Conservation (phyloP, 2,888 invertebrate genomes). For the Drosophila barbarae region DNA sequence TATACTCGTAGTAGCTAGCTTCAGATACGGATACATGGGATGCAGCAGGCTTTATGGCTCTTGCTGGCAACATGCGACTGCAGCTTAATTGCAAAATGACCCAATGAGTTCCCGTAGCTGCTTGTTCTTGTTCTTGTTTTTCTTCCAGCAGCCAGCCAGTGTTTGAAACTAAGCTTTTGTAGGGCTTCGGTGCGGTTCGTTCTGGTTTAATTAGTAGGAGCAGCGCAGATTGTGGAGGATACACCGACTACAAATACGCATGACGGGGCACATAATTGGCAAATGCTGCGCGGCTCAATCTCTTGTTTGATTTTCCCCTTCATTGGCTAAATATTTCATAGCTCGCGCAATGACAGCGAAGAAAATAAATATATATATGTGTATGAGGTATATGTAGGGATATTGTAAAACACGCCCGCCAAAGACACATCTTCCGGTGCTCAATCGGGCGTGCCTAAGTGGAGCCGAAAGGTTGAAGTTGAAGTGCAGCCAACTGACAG, state of each 20-base stretch:
- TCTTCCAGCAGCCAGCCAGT: constrained; percentile 22
- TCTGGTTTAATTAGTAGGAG: constrained; percentile 65
- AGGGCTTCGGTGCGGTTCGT: constrained; percentile 12
- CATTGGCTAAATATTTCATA: constrained; percentile 61
- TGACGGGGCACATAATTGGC: constrained; percentile 68
- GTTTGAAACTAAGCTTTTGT: constrained; percentile 25
- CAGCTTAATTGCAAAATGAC: constrained; percentile 73
- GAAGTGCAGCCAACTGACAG: constrained; percentile 67
- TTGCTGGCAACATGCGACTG: constrained; percentile 47
- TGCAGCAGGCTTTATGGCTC: constrained; percentile 36
- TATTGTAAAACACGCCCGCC: constrained; percentile 22
- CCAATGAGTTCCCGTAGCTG: constrained; percentile 48
- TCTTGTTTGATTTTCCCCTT: constrained; percentile 69
- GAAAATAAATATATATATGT: constrained; percentile 50
- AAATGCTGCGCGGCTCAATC: constrained; percentile 34
- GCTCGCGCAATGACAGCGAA: constrained; percentile 29
- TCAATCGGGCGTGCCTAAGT: constrained; percentile 72
- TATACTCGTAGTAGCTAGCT: constrained; percentile 17
- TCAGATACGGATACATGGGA: constrained; percentile 24
- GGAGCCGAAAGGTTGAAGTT: constrained; percentile 65
- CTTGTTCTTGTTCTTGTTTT: constrained; percentile 2
- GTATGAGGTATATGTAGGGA: not conserved
- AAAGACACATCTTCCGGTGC: constrained; percentile 47
- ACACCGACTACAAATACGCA: constrained; percentile 48
- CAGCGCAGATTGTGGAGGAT: constrained; percentile 64